These are phyloP conservation scores for Camarhynchus parvulus DNA, from an alignment of 2,113 vertebrate genomes.

Conservation along the genomic window DNA sequence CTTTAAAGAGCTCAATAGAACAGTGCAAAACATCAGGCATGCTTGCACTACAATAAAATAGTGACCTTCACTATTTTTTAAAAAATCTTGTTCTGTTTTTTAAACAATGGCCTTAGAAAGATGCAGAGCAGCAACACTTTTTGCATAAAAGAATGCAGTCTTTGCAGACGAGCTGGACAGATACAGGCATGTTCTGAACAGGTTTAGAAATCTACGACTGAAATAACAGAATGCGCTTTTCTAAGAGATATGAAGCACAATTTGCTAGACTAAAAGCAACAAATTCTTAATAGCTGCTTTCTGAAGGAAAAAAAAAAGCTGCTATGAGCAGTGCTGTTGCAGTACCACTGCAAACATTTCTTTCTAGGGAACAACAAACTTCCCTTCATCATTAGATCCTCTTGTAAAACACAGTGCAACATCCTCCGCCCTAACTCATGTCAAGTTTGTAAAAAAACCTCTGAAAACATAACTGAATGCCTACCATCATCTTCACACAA, in stretches of 20 bases:
- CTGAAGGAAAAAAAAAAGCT: not conserved
- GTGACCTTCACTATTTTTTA: not conserved
- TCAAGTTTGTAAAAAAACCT: not conserved
- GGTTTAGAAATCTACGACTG: not conserved
- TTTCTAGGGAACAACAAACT: not conserved
- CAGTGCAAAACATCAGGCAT: not conserved
- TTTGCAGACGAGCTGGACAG: not conserved
- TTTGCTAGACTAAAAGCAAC: not conserved
- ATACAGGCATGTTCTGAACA: not conserved
- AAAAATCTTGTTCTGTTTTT: not conserved
- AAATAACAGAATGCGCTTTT: rapidly evolving
- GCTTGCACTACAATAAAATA: not conserved
- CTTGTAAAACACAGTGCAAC: not conserved
- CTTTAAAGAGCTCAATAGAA: not conserved
- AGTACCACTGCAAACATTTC: not conserved
- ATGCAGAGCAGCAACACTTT: not conserved
- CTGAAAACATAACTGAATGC: not conserved
- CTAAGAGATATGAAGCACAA: not conserved
- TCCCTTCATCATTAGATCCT: not conserved
- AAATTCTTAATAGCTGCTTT: not conserved
- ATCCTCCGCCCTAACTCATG: not conserved
- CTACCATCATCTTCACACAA: not conserved
- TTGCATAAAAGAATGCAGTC: not conserved
- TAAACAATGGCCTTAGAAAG: not conserved
- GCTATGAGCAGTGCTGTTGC: not conserved